Evolutionary conservation across 2,113 vertebrate species (phyloP), one percentile per base, ranked within the genome.

Genomic region (Tragulus kanchil): DNA sequence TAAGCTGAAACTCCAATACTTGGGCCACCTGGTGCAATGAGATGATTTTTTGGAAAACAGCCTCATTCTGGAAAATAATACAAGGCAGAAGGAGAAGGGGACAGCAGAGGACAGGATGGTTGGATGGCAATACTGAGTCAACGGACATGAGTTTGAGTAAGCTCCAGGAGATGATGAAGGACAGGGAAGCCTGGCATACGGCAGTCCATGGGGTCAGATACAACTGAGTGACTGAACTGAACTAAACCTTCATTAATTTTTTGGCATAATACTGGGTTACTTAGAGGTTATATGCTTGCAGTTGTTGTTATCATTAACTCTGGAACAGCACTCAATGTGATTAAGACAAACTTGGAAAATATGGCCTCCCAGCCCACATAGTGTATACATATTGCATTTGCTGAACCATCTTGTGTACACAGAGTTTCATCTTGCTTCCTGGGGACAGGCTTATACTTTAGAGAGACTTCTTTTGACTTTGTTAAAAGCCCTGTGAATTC

Each of bases 341-440:
- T 50, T 73, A 87, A 79, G 21, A 52, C 31, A 62, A 28, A 25
- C 19, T 86, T 25, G 45, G 59, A 61, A 90, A 73, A 61, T 15
- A 1, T 65, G 48, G 2, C 36, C 28, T 56, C 28, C 21, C 3
- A 61, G 12, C 0, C 0, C 2, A 75, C 19, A 23, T 6, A 19
- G 15, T 69, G 5, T 50, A 81, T 3, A 71, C 0, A 14, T 87
- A 50, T 0, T 75, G 8, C 64, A 58, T 50, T 75, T 89, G 25
- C 28, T 42, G 19, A 67, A 61, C 19, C 5, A 10, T 82, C 0
- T 5, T 73, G 12, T 50, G 13, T 50, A 21, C 65, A n/a, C 0
- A 58, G 58, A 89, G 2, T 73, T 28, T 94, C 56, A 65, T 50
- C 16, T 65, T 50, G 50, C 5, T 82, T 94, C n/a, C 67, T 75